Evolutionary conservation across 2,888 invertebrate genomes (phyloP), one percentile per base, ranked within the genome.

Genomic region (Heliconius cydno): DNA sequence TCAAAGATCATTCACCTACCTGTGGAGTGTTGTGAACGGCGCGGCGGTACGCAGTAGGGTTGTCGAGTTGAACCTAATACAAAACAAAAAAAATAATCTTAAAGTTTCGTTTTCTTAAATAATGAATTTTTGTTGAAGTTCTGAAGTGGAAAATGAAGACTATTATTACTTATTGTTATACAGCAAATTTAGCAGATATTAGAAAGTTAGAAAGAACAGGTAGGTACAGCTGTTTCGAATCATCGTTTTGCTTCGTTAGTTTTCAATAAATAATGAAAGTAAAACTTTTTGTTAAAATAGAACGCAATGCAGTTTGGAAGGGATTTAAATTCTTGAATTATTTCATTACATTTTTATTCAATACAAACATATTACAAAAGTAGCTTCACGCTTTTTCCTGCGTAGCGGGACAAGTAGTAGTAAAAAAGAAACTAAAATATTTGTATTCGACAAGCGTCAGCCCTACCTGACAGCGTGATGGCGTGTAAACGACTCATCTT

Each of bases 1-100:
- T n/a, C 74, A 63, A 79, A 79, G 78, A 79, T 68, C 74, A 52
- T 79, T 79, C 78, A 79, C 78, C 78, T 79, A 67, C 73, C 78
- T 78, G 78, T 78, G 78, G 78, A 72, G 68, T 75, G 75, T 41
- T 63, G 75, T 46, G 60, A 67, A 38, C 60, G 76, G 73, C 60
- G 73, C 60, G 76, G 73, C 60, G 73, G 57, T 73, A 73, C 73
- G n/a, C 7, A n/a, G 5, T 65, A 75, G 75, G 75, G 75, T 41
- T 75, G 75, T 25, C 28, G 19, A 65, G 10, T 28, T 52, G 19
- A 4, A 60, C 10, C n/a, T 60, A n/a, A 60, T 60, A n/a, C 12
- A 12, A 3, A n/a, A n/a, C 9, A n/a, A 60, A 10, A 60, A 10
- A 60, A 10, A 9, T 22, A 57, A 12, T 60, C n/a, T n/a, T 60